These are phyloP conservation scores for Bufo bufo DNA, from an alignment of 2,113 vertebrate genomes.

Conservation along the genomic window DNA sequence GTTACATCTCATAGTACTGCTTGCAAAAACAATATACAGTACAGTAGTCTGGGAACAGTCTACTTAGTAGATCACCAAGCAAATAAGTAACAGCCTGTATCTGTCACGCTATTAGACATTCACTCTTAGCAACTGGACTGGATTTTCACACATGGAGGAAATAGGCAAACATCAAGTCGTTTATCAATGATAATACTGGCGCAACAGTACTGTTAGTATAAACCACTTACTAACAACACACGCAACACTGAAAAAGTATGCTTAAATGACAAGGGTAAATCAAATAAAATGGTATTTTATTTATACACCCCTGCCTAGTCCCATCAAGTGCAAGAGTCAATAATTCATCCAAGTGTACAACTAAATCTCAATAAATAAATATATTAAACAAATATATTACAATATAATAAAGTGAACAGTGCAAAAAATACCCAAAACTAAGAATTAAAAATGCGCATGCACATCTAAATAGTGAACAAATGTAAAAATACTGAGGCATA, in stretches of 20 bases:
- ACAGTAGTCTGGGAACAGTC: constrained; percentile 53
- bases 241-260: neutral
- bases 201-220: neutral
- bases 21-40: constrained; percentile 56
- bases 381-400: no score
- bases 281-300: no score
- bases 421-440: no score
- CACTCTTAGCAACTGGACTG: neutral
- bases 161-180: neutral
- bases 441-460: no score
- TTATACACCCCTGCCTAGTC: no score
- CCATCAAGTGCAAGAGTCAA: no score
- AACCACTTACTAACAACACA: neutral
- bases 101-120: neutral
- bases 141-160: neutral
- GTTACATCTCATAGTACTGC: constrained; percentile 35
- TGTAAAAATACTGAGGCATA: no score
- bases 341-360: no score
- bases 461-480: no score
- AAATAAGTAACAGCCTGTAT: constrained; percentile 13
- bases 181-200: neutral
- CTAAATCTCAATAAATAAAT: no score
- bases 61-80: constrained; percentile 16
- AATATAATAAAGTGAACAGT: no score
- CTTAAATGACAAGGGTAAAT: neutral